These are phyloP conservation scores for Aurelia coerulea DNA, from an alignment of 30 jellyfish, hydroid and myxozoan genomes.

Conservation along the genomic window DNA sequence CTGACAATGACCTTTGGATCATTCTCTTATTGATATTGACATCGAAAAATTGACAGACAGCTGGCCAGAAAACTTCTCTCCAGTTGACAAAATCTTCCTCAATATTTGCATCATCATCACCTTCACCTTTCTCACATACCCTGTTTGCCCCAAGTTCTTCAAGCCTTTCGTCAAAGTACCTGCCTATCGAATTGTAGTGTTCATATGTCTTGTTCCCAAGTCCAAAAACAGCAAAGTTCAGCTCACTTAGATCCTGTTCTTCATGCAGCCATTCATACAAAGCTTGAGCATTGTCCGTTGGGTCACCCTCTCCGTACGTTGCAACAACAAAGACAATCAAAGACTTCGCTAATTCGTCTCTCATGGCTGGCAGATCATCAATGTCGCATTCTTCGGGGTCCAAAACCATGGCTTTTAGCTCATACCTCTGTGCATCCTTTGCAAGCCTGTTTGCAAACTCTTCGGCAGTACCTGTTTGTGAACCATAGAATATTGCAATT, in stretches of 20 bases:
- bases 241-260: constrained; percentile 80
- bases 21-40: constrained; percentile 37
- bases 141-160: constrained; percentile 89
- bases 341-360: constrained; percentile 71
- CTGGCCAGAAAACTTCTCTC: constrained; percentile 95
- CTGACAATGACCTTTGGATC: constrained; percentile 70
- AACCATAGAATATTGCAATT: constrained; percentile 93
- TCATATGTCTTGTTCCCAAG: constrained; percentile 97
- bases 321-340: constrained; percentile 86
- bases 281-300: constrained; percentile 98
- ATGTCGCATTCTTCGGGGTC: constrained; percentile 98
- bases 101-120: constrained; percentile 97
- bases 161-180: constrained; percentile 81
- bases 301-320: constrained; percentile 99
- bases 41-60: constrained; percentile 83
- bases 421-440: constrained; percentile 87
- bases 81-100: constrained; percentile 94
- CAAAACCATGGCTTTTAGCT: constrained; percentile 81
- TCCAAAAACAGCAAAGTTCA: constrained; percentile 91
- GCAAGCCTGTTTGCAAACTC: constrained; percentile 91
- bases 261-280: constrained; percentile 93
- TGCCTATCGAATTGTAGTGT: constrained; percentile 89
- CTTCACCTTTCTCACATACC: constrained; percentile 89
- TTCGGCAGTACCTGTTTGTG: constrained; percentile 99
- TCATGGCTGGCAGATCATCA: constrained; percentile 64